These are phyloP conservation scores for Oryzias sinensis DNA, from an alignment of 2,797 vertebrate species.

Conservation along the genomic window DNA sequence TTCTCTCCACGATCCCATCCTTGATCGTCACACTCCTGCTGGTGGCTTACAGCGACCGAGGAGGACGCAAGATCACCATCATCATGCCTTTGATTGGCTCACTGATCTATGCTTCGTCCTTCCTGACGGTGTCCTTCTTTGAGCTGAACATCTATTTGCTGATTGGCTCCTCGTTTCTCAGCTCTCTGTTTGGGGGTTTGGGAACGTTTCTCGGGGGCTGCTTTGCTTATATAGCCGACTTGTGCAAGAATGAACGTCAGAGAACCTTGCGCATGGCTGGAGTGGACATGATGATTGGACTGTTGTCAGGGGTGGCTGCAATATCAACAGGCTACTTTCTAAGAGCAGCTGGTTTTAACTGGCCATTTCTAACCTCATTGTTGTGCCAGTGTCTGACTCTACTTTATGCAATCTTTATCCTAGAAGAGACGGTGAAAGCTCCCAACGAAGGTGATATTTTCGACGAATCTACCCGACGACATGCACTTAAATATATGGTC, in stretches of 20 bases:
- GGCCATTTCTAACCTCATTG: conserved; percentile 83
- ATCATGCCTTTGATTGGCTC: conserved; percentile 83
- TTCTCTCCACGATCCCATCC: conserved; percentile 84
- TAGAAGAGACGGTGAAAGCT: conserved; percentile 78
- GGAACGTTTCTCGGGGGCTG: conserved; percentile 89
- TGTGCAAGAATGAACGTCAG: conserved; percentile 79
- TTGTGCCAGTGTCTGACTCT: conserved; percentile 77
- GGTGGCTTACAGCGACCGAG: conserved; percentile 87
- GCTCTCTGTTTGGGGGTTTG: conserved; percentile 85
- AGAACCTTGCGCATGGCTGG: conserved; percentile 90
- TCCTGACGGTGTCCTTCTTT: conserved; percentile 81
- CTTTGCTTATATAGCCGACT: conserved; percentile 89
- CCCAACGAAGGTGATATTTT: conserved; percentile 6
- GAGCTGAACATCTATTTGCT: conserved; percentile 84
- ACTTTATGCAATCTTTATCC: conserved; percentile 82
- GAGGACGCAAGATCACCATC: conserved; percentile 88
- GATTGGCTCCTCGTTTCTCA: conserved; percentile 77
- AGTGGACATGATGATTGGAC: conserved; percentile 88
- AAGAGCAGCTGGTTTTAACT: conserved; percentile 83
- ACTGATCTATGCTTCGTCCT: conserved; percentile 71
- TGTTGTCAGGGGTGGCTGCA: conserved; percentile 84
- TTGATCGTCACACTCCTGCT: conserved; percentile 86
- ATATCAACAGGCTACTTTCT: conserved; percentile 90
- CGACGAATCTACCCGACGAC: conserved; percentile 31
- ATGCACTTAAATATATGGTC: conserved; percentile 73